A percentile compares a stretch with the other conserved stretches of the same genome.
Conservation (phyloP, 2,888 invertebrate genomes). For the Octodonta nipae region DNA sequence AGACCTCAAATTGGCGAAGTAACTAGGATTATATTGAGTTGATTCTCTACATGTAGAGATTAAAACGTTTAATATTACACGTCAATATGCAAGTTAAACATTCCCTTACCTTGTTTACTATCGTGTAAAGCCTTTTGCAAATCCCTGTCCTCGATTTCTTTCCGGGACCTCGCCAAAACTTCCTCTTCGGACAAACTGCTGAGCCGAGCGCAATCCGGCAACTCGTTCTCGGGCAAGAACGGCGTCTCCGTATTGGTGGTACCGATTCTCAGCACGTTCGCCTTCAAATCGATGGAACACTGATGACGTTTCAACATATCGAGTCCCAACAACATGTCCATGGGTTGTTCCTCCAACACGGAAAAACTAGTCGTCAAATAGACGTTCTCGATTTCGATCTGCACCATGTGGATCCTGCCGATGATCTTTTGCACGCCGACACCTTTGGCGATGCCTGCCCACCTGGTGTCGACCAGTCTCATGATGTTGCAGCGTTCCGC, state of each 20-base stretch:
- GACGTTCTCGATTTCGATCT: constrained; percentile 88
- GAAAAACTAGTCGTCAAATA: constrained; percentile 93
- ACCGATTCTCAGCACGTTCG: constrained; percentile 78
- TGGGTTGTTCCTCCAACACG: constrained; percentile 89
- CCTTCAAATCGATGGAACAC: constrained; percentile 85
- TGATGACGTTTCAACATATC: constrained; percentile 97
- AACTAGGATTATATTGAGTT: no score
- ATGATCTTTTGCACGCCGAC: constrained; percentile 93
- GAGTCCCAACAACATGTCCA: constrained; percentile 95
- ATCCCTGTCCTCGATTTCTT: constrained; percentile 53
- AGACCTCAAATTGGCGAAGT: no score
- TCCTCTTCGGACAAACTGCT: constrained; percentile 56
- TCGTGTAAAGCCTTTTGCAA: constrained; percentile 60
- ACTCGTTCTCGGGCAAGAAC: constrained; percentile 65
- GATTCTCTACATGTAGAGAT: no score
- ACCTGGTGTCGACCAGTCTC: constrained; percentile 78
- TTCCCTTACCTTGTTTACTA: constrained; percentile 33
- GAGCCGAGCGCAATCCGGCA: constrained; percentile 71
- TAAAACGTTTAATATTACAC: no score
- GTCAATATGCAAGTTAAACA: no score
- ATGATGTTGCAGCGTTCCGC: constrained; percentile 89
- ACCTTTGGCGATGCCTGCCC: constrained; percentile 94
- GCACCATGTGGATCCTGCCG: constrained; percentile 92
- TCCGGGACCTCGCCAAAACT: constrained; percentile 33
- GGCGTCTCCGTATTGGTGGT: constrained; percentile 85